Evolutionary conservation across 2,113 vertebrate species (phyloP), one percentile per base, ranked within the genome.

Genomic region (Tragelaphus strepsiceros): DNA sequence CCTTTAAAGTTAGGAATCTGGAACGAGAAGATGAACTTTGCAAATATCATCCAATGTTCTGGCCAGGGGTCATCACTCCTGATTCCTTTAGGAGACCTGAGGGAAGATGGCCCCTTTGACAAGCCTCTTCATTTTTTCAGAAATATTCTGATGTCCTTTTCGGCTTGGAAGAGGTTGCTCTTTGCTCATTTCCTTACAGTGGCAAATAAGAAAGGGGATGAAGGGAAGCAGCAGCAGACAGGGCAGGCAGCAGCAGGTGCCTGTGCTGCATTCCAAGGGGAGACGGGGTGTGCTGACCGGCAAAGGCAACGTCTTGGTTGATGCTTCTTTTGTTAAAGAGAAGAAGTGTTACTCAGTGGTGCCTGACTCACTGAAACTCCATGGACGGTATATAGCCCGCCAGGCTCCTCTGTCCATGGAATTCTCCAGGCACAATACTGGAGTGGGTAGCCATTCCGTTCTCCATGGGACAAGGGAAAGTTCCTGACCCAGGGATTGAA

Each of bases 1-100:
- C 94, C 90, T 96, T 97, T 97, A 89, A 80, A 93, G 30, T 92
- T 54, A 95, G 94, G 58, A 56, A 90, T 91, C 35, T 51, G 67
- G 61, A 96, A 89, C 0, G 1, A 88, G 62, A 94, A 84, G 93
- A 53, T 96, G 97, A 95, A 97, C 91, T 97, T 97, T 89, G 58
- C 91, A 96, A 92, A 97, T 92, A 62, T 59, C 94, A 94, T 28
- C 64, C 0, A 0, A 14, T 56, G 89, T n/a, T 96, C 84, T 53
- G 28, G 56, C 59, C 7, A 21, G 3, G 89, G 83, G 80, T 95
- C 84, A 53, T 88, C 90, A n/a, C 4, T 49, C 92, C 90, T 2
- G 77, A 91, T 64, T 87, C 85, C 94, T 96, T 80, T 43, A 89
- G 98, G 96, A 67, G 49, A 61, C 46, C 19, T 62, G 51, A 82